These are phyloP conservation scores for Eufriesea mexicana DNA, from an alignment of 1,140 invertebrate genomes.

Conservation along the genomic window DNA sequence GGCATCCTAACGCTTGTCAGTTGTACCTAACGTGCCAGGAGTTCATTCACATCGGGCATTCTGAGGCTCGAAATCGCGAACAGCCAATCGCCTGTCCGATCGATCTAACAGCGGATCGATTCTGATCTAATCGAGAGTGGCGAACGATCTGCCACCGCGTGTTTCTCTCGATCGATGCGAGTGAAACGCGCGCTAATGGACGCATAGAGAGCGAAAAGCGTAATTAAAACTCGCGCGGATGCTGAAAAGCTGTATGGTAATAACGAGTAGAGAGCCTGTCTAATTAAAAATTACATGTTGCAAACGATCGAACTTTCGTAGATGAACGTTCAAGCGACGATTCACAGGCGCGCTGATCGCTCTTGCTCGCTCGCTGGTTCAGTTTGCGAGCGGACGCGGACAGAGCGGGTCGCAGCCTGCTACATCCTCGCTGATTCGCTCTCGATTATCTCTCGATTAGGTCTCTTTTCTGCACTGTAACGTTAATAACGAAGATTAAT, in stretches of 20 bases:
- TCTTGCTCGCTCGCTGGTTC: neutral
- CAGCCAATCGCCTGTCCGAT: neutral
- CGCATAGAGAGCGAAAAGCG: neutral
- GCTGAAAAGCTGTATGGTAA: neutral
- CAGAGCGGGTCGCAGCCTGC: neutral
- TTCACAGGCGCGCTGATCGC: neutral
- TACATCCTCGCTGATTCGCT: no score
- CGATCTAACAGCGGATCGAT: neutral
- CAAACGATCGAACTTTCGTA: constrained; percentile 38
- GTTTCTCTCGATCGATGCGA: neutral
- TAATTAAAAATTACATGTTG: constrained; percentile 38
- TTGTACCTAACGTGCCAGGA: neutral
- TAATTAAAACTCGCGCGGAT: neutral
- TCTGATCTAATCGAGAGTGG: neutral
- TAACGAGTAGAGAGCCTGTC: constrained; percentile 32
- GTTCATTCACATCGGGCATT: constrained; percentile 2
- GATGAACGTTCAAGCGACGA: constrained; percentile 1
- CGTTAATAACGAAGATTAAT: neutral
- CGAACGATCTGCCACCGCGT: neutral
- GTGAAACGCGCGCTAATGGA: neutral
- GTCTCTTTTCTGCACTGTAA: neutral
- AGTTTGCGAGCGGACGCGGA: constrained; percentile 12
- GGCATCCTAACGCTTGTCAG: constrained; percentile 5
- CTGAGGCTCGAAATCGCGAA: neutral
- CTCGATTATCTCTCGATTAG: neutral